Evolutionary conservation across 2,113 vertebrate species (phyloP).

Genomic region (Lagopus muta): DNA sequence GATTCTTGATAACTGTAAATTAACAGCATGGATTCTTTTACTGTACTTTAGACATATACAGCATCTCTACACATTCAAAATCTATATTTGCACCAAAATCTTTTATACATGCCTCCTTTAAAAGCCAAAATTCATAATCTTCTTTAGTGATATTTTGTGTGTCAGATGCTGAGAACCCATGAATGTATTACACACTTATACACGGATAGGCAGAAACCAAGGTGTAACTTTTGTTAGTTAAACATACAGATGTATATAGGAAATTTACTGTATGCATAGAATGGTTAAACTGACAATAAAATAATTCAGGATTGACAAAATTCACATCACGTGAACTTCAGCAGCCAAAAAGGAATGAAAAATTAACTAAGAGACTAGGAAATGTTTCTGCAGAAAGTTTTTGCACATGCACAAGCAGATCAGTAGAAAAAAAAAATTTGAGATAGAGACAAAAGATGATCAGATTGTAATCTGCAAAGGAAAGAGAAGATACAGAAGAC

Average conservation of each 20-base stretch:
- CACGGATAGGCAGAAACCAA: neutral
- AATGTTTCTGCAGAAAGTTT: neutral
- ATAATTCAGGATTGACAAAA: neutral
- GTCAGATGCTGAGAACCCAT: neutral
- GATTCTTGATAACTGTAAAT: neutral
- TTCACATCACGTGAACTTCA: neutral
- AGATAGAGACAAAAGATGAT: neutral
- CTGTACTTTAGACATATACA: neutral
- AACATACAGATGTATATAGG: neutral
- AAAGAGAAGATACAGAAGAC: neutral
- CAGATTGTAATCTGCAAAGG: neutral
- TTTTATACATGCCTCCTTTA: neutral
- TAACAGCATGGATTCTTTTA: neutral
- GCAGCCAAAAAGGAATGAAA: neutral
- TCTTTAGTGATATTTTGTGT: neutral
- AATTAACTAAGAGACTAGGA: neutral
- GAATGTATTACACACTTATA: neutral
- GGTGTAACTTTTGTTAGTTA: neutral
- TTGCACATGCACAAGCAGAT: neutral
- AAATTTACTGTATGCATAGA: neutral
- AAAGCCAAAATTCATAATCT: neutral
- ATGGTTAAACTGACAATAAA: neutral
- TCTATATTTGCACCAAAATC: neutral
- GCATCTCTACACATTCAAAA: neutral
- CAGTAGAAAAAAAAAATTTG: neutral